phyloP scores from a whole-genome alignment of 2,113 vertebrate genomes.

The Eubucco bourcierii region DNA sequence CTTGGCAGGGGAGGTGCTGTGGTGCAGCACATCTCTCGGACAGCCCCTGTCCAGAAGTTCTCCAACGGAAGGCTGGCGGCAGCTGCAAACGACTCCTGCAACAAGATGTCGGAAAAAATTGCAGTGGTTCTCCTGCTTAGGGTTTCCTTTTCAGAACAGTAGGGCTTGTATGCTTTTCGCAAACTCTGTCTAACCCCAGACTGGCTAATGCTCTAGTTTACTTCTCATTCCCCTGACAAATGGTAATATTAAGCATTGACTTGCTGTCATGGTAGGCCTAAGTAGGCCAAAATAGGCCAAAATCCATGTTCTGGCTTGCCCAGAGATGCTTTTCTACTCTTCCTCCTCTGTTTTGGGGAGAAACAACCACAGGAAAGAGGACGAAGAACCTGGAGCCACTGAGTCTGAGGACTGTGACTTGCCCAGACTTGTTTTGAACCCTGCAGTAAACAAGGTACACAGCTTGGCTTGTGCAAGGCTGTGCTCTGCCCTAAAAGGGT shows the following conservation, averaged over 20 bases:
- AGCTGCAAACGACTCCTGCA: not conserved
- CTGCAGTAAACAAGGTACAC: no score
- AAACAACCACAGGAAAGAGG: no score
- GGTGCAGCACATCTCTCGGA: not conserved
- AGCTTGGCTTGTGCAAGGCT: no score
- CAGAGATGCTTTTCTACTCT: no score
- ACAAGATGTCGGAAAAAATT: not conserved
- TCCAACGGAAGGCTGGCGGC: not conserved
- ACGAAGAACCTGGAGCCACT: no score
- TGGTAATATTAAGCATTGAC: not conserved
- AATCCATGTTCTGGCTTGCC: no score
- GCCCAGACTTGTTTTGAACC: no score
- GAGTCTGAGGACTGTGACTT: no score
- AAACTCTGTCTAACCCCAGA: not conserved
- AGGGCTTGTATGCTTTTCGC: not conserved
- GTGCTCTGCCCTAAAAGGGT: no score
- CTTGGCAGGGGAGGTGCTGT: not conserved
- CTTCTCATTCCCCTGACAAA: not conserved
- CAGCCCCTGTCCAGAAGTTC: not conserved
- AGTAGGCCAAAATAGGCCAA: no score
- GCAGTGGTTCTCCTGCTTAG: not conserved
- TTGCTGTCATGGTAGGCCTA: no score
- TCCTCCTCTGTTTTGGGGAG: no score
- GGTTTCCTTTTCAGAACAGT: not conserved
- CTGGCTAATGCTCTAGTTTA: not conserved